These are phyloP conservation scores for Diadema setosum DNA, from an alignment of 35 echinoderm and acorn worm species.

Conservation along the genomic window DNA sequence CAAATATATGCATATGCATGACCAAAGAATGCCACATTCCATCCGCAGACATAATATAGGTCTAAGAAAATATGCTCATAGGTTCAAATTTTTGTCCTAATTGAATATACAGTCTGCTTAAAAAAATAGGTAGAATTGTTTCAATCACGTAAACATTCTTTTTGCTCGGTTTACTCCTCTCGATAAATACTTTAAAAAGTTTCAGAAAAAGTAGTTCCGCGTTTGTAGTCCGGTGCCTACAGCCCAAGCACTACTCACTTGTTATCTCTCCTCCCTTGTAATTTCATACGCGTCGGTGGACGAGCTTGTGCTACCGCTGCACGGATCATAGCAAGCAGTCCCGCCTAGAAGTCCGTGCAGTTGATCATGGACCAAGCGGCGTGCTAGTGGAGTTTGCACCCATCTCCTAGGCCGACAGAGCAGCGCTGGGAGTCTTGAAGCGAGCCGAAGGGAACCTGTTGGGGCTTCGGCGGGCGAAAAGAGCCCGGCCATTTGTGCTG, in stretches of 20 bases:
- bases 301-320: no score
- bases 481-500: slow-evolving; percentile 1
- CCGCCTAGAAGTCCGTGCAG: not conserved
- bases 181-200: no score
- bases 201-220: not conserved
- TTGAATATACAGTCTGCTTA: no score
- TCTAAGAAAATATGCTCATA: not conserved
- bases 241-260: not conserved
- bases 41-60: not conserved
- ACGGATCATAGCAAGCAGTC: not conserved
- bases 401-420: not conserved
- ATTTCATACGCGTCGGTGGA: no score
- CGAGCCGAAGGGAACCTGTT: not conserved
- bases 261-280: not conserved
- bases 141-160: no score
- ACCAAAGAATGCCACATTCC: not conserved
- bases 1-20: not conserved
- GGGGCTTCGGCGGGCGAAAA: not conserved
- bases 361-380: not conserved
- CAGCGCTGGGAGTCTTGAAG: not conserved
- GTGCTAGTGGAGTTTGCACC: not conserved
- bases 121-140: no score
- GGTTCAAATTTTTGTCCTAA: not conserved
- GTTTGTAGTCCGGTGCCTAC: not conserved
- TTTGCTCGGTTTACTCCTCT: no score